phyloP scores from a whole-genome alignment of 2,113 vertebrate species.

The Chionomys nivalis region DNA sequence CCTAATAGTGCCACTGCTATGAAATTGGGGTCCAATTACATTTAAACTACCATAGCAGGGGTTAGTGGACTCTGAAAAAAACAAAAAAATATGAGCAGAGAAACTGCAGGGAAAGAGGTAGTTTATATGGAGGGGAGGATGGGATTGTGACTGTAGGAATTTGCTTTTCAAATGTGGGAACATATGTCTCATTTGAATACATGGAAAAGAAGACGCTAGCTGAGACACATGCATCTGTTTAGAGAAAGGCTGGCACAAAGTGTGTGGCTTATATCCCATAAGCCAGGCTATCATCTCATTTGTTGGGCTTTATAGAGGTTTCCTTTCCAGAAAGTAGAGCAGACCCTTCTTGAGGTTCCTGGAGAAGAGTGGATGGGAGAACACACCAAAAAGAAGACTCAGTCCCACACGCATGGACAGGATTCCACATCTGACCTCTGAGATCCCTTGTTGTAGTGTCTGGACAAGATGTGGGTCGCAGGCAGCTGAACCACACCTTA shows the following conservation, averaged over 20 bases:
- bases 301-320: neutral
- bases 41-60: neutral
- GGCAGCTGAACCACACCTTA: neutral
- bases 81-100: neutral
- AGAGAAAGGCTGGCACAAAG: conserved; percentile 13
- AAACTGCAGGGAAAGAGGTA: neutral
- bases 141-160: conserved; percentile 8
- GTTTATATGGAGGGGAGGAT: neutral
- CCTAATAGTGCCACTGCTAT: neutral
- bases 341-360: neutral
- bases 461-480: too few relatives aligned
- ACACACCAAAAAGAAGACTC: neutral
- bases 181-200: conserved; percentile 76
- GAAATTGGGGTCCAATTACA: neutral
- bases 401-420: fast-evolving
- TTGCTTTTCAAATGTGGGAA: conserved; percentile 61
- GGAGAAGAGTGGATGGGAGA: neutral
- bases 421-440: neutral
- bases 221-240: neutral
- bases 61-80: neutral
- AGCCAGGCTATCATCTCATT: neutral
- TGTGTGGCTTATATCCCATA: conserved; percentile 37
- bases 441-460: fast-evolving
- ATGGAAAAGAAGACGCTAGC: conserved; percentile 45
- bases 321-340: conserved; percentile 50